phyloP scores from a whole-genome alignment of 2,888 invertebrate species.

The Catocala sponsa region DNA sequence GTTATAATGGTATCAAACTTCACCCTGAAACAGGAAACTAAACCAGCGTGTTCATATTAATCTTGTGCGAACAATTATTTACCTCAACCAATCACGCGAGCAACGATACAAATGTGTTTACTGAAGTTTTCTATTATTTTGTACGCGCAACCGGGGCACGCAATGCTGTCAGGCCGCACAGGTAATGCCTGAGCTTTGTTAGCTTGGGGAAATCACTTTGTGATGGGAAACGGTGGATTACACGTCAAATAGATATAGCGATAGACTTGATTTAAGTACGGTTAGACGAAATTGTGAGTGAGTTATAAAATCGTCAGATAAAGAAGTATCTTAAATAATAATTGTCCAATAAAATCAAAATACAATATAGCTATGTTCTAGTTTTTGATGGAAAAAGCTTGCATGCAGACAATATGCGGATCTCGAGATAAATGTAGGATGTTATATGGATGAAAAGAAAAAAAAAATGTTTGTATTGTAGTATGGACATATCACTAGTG shows the following conservation, averaged over 20 bases:
- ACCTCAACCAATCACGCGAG: slow-evolving; percentile 46
- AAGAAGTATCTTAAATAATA: too few species aligned
- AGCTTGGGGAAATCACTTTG: slow-evolving; percentile 75
- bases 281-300: neutral
- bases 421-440: too few species aligned
- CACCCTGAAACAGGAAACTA: slow-evolving; percentile 14
- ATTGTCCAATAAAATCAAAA: too few species aligned
- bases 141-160: slow-evolving; percentile 56
- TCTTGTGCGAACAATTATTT: slow-evolving; percentile 44
- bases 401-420: too few species aligned
- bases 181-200: slow-evolving; percentile 67
- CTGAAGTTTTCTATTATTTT: slow-evolving; percentile 27
- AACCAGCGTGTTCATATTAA: slow-evolving; percentile 37
- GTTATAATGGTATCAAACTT: neutral
- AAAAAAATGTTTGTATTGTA: too few species aligned
- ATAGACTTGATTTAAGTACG: neutral
- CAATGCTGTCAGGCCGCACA: slow-evolving; percentile 65
- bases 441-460: too few species aligned
- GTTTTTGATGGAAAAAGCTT: too few species aligned
- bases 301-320: too few species aligned
- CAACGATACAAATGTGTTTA: slow-evolving; percentile 47
- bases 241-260: slow-evolving; percentile 7
- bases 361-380: too few species aligned
- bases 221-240: slow-evolving; percentile 56
- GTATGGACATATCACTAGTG: too few species aligned